A percentile compares a stretch with the other conserved stretches of the same genome.
phyloP scores from a whole-genome alignment of 2,888 invertebrate species.

The Pristionchus arcanus region DNA sequence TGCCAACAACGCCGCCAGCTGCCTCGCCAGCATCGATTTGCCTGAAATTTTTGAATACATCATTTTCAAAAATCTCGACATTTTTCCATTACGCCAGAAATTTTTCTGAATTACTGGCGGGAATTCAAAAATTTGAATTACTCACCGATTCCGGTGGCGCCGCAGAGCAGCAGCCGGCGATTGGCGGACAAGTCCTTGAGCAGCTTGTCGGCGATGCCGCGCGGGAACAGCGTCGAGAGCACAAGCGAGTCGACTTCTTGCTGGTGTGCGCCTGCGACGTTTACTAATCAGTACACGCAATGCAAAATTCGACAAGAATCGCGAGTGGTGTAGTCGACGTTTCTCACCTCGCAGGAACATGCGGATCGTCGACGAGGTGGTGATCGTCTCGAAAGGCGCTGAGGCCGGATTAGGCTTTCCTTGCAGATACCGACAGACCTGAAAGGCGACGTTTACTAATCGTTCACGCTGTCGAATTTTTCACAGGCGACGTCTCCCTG shows the following conservation, averaged over 20 bases:
- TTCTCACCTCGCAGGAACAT: conserved; percentile 65
- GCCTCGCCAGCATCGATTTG: conserved; percentile 49
- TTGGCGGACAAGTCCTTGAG: conserved; percentile 93
- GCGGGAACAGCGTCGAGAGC: conserved; percentile 75
- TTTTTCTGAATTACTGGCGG: not conserved
- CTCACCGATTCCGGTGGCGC: conserved; percentile 95
- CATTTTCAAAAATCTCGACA: not conserved
- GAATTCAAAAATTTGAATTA: not conserved
- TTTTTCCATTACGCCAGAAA: not conserved
- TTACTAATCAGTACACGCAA: conserved; percentile 1
- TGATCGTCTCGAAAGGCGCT: conserved; percentile 67
- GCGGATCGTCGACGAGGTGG: conserved; percentile 70
- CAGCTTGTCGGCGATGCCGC: conserved; percentile 88
- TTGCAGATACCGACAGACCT: conserved; percentile 49
- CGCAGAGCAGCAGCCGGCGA: conserved; percentile 93
- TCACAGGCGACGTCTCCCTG: not conserved
- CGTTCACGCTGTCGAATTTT: not conserved
- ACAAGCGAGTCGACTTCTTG: conserved; percentile 91
- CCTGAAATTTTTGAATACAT: not conserved
- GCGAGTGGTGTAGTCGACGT: not conserved
- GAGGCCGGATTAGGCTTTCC: not conserved
- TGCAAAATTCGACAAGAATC: not conserved
- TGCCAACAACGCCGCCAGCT: conserved; percentile 91
- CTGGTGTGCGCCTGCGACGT: conserved; percentile 84
- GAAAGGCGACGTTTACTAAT: not conserved